Percentiles rank a stretch among this genome's conserved stretches.
Evolutionary conservation across 1,140 invertebrate species (phyloP).

Genomic region (Plectrocnemia conspersa): DNA sequence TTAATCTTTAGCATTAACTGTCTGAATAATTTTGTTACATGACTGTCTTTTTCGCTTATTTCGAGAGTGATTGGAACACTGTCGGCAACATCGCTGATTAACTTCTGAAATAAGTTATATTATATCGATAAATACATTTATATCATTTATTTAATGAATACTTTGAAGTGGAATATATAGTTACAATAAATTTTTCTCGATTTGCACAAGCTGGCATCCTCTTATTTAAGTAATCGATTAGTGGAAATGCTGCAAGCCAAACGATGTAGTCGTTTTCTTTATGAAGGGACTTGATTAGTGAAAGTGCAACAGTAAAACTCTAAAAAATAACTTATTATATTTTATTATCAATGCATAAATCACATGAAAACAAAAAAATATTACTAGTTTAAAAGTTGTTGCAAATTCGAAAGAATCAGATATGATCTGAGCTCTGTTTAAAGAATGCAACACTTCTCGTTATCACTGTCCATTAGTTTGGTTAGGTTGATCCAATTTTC

Average conservation of each 20-base stretch:
- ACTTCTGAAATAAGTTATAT: no score
- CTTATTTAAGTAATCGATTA: slow-evolving; percentile 41
- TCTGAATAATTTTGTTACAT: no score
- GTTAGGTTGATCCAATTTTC: slow-evolving; percentile 50
- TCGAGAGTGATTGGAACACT: no score
- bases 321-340: slow-evolving; percentile 22
- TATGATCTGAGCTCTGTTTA: slow-evolving; percentile 73
- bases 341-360: slow-evolving; percentile 1
- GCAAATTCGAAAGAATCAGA: slow-evolving; percentile 70
- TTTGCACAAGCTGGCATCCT: slow-evolving; percentile 38
- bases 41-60: no score
- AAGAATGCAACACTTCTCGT: slow-evolving; percentile 53
- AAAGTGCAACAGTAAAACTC: slow-evolving; percentile 45
- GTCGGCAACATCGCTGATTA: no score
- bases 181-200: slow-evolving; percentile 4
- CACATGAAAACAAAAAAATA: neutral
- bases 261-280: slow-evolving; percentile 58
- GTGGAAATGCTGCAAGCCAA: slow-evolving; percentile 53
- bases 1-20: no score
- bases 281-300: slow-evolving; percentile 52
- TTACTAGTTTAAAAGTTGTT: slow-evolving; percentile 52
- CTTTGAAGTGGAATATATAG: no score
- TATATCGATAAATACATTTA: no score
- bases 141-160: no score
- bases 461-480: slow-evolving; percentile 39